phyloP scores from a whole-genome alignment of 1,140 invertebrate species.

The Centruroides sculpturatus region DNA sequence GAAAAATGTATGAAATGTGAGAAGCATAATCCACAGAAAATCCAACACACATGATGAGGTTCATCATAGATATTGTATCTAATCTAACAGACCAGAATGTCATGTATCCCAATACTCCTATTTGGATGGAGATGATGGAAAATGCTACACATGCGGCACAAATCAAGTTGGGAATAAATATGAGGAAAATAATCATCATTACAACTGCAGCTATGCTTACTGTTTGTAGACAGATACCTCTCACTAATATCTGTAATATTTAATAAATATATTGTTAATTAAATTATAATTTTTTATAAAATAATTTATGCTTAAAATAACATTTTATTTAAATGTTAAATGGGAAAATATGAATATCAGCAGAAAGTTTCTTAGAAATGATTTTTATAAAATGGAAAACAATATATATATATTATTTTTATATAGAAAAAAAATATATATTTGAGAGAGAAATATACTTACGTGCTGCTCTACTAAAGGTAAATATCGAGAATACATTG shows the following conservation, averaged over 20 bases:
- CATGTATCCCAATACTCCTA: slow-evolving; percentile 94
- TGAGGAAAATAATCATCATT: slow-evolving; percentile 94
- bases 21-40: slow-evolving; percentile 95
- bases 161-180: slow-evolving; percentile 87
- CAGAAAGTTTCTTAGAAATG: too few relatives aligned
- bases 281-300: too few relatives aligned
- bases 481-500: slow-evolving; percentile 84
- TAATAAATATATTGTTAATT: too few relatives aligned
- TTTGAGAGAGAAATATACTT: slow-evolving; percentile 18
- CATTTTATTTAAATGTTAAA: too few relatives aligned
- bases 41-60: slow-evolving; percentile 95
- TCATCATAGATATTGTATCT: slow-evolving; percentile 96
- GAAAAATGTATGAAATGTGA: slow-evolving; percentile 91
- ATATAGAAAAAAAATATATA: too few relatives aligned
- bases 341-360: too few relatives aligned
- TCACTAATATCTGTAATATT: slow-evolving; percentile 39
- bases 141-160: slow-evolving; percentile 90
- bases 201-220: slow-evolving; percentile 77
- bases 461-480: slow-evolving; percentile 91
- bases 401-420: too few relatives aligned
- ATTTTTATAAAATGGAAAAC: too few relatives aligned
- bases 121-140: slow-evolving; percentile 85
- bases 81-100: slow-evolving; percentile 84
- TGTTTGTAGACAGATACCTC: slow-evolving; percentile 79
- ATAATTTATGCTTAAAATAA: too few relatives aligned